A percentile compares a stretch with the other conserved stretches of the same genome.
These are phyloP conservation scores for Folsomia candida DNA, from an alignment of 2,888 invertebrate species.

Conservation along the genomic window DNA sequence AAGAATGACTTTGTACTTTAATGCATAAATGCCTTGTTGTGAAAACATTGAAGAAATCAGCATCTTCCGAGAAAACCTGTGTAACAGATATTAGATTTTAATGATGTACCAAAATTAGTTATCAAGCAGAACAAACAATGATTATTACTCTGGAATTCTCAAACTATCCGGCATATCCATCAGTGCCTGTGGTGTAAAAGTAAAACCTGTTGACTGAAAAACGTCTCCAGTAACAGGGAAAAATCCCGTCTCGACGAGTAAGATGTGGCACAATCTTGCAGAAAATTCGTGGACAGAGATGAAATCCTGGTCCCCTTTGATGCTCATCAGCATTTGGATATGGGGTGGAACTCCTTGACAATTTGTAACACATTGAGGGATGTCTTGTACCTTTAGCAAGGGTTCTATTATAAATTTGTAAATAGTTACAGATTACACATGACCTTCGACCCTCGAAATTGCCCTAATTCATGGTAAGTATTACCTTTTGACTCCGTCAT, in stretches of 20 bases:
- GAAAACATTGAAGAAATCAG: not conserved
- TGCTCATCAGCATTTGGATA: constrained; percentile 1
- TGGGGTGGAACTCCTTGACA: not conserved
- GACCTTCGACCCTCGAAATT: too few relatives aligned
- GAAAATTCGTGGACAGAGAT: constrained; percentile 12
- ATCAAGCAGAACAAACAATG: not conserved
- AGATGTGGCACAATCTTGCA: not conserved
- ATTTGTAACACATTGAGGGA: not conserved
- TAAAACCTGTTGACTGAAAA: not conserved
- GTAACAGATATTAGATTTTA: not conserved
- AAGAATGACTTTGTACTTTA: constrained; percentile 6
- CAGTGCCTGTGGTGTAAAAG: not conserved
- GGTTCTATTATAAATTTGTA: too few relatives aligned
- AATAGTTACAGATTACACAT: too few relatives aligned
- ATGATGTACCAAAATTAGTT: too few relatives aligned
- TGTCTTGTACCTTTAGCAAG: constrained; percentile 4
- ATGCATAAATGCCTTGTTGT: not conserved
- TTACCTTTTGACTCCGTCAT: too few relatives aligned
- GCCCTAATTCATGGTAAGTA: too few relatives aligned
- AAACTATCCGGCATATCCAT: constrained; percentile 7
- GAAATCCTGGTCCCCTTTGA: constrained; percentile 7
- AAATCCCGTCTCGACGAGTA: constrained; percentile 11
- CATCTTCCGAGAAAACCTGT: not conserved
- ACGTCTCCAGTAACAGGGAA: not conserved
- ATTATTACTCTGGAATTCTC: constrained; percentile 9